These are phyloP conservation scores for Phrynocephalus versicolor DNA, from an alignment of 2,113 vertebrate species.

Conservation along the genomic window DNA sequence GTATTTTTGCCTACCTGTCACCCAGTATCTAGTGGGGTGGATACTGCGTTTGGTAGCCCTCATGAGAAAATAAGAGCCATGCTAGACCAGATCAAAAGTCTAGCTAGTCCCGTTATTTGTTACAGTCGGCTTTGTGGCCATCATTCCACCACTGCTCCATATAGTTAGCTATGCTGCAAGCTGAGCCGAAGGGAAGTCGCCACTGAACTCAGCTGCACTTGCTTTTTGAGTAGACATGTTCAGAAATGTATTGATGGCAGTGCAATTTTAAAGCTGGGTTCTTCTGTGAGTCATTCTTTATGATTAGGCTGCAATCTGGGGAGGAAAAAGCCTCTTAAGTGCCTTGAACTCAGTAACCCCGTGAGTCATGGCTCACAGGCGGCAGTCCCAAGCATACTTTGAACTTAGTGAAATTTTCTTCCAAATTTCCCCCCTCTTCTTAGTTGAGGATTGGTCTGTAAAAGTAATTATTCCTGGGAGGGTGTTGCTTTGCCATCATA, in stretches of 20 bases:
- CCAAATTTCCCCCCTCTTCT: neutral
- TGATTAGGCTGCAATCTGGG: neutral
- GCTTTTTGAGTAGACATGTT: neutral
- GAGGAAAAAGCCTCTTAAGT: neutral
- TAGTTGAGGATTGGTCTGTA: neutral
- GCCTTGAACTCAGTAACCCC: neutral
- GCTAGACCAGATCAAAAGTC: too few species aligned
- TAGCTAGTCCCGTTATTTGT: too few species aligned
- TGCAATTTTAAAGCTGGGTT: neutral
- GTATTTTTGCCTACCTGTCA: too few species aligned
- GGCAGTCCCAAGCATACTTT: neutral
- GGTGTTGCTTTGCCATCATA: neutral
- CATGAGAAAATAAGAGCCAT: too few species aligned
- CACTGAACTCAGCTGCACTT: neutral
- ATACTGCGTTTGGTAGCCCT: too few species aligned
- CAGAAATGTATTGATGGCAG: neutral
- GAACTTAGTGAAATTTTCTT: neutral
- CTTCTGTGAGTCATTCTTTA: neutral
- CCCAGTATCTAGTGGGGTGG: too few species aligned
- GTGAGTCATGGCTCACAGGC: neutral
- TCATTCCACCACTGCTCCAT: neutral
- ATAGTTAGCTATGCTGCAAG: too few species aligned
- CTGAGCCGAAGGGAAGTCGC: neutral
- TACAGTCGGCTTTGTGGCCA: neutral
- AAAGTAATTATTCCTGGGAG: neutral